Percentiles rank a stretch among this genome's conserved stretches.
Conservation (phyloP, 1,140 invertebrate species). For the Samia ricini region DNA sequence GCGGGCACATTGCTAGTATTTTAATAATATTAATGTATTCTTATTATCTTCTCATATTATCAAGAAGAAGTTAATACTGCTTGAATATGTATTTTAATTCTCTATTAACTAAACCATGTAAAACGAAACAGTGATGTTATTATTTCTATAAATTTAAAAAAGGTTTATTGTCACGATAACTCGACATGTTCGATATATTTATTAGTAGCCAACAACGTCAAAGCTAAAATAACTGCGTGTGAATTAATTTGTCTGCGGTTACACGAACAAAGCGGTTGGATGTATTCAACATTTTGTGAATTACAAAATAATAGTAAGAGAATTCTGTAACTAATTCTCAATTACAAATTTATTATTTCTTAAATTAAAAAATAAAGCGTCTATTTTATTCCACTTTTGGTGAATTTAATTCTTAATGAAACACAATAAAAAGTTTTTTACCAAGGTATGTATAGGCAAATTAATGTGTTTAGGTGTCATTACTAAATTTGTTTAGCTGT, state of each 20-base stretch:
- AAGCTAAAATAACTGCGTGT: neutral
- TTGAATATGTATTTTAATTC: no score
- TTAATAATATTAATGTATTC: no score
- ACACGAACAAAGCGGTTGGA: neutral
- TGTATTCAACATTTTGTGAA: neutral
- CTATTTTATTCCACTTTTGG: neutral
- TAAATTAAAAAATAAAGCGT: no score
- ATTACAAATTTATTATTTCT: neutral
- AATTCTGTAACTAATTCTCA: neutral
- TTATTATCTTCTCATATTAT: no score
- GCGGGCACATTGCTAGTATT: no score
- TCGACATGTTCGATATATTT: conserved; percentile 4
- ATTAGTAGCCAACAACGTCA: neutral
- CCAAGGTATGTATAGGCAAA: no score
- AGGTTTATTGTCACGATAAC: neutral
- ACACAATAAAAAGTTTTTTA: no score
- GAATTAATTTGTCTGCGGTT: conserved; percentile 1
- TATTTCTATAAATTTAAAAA: no score
- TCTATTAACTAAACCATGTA: no score
- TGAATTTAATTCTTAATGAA: neutral
- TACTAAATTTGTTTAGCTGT: no score
- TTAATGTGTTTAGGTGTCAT: no score
- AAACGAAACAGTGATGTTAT: neutral
- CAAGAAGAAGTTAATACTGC: no score
- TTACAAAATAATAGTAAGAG: neutral